Base-by-base conservation (phyloP, 2,888 invertebrate genomes). In the Ethmia dodecea region DNA sequence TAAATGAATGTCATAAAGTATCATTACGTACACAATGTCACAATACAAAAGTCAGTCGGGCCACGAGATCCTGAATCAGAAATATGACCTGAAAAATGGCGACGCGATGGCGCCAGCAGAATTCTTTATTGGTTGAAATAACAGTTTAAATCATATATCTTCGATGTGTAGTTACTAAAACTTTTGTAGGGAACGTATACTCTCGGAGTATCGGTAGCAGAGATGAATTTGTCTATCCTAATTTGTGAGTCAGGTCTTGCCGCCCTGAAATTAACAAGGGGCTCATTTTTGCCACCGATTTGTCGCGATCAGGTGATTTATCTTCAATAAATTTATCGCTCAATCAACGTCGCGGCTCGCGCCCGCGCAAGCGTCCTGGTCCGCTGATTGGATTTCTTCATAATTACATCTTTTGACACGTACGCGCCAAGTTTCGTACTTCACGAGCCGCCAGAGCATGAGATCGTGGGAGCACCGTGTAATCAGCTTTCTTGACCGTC, bases 331-430 rank as follows among this genome's bases (percentile, higher is more conserved):
- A 78, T 84, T 80, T 80, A 84, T 83, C 84, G 77, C 72, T 78
- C 74, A 75, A 76, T 76, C 77, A 77, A 73, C 68, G 73, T 75
- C 73, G 61, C 47, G 32, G 15, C 9, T 6, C 12, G 33, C 27
- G 20, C 10, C 8, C 71, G 66, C 67, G 69, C 66, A 60, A 53
- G 45, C 52, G 49, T 47, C 47, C 48, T 66, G 66, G 61, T 55
- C 61, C 65, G 73, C 70, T 86, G 84, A 86, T 86, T 86, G 84
- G 80, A 78, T 86, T 84, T 80, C 80, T 79, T 83, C 79, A 79
- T 84, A 86, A 86, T 86, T 86, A 86, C 81, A 80, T 83, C 79
- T 84, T 86, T 84, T 84, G 84, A 86, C 84, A 79, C 72, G 81
- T 79, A 76, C 71, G 76, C 75, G 81, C 76, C 75, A 84, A 80